Conservation (phyloP, 1,140 invertebrate genomes). For the Drosophila murphyi region DNA sequence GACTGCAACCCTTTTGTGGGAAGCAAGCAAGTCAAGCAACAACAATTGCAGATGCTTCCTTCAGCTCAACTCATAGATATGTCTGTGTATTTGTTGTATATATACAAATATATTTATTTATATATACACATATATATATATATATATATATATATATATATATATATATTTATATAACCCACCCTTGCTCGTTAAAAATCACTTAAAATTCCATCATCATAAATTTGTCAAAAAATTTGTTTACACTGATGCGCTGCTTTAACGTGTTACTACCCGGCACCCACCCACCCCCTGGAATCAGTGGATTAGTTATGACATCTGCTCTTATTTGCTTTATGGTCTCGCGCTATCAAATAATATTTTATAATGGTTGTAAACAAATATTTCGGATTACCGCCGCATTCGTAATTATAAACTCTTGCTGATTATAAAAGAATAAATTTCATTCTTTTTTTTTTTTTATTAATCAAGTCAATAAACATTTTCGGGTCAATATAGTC, state of each 20-base stretch:
- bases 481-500: neutral
- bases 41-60: constrained; percentile 23
- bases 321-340: constrained; percentile 37
- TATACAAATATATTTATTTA: constrained; percentile 25
- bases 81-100: neutral
- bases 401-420: constrained; percentile 18
- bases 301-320: constrained; percentile 46
- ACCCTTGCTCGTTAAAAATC: constrained; percentile 81
- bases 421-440: neutral
- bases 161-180: constrained; percentile 40
- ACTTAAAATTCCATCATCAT: constrained; percentile 85
- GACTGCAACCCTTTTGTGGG: constrained; percentile 45
- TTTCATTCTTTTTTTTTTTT: neutral
- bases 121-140: too few species aligned
- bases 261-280: constrained; percentile 15
- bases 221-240: constrained; percentile 80
- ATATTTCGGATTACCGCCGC: constrained; percentile 8
- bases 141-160: constrained; percentile 13
- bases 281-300: neutral
- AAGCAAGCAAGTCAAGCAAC: constrained; percentile 38
- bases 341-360: constrained; percentile 22
- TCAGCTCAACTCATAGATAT: constrained; percentile 21
- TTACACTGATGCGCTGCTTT: constrained; percentile 25
- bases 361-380: constrained; percentile 28
- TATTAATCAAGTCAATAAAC: neutral